These are phyloP conservation scores for Episyrphus balteatus DNA, from an alignment of 1,140 invertebrate species.

Conservation along the genomic window DNA sequence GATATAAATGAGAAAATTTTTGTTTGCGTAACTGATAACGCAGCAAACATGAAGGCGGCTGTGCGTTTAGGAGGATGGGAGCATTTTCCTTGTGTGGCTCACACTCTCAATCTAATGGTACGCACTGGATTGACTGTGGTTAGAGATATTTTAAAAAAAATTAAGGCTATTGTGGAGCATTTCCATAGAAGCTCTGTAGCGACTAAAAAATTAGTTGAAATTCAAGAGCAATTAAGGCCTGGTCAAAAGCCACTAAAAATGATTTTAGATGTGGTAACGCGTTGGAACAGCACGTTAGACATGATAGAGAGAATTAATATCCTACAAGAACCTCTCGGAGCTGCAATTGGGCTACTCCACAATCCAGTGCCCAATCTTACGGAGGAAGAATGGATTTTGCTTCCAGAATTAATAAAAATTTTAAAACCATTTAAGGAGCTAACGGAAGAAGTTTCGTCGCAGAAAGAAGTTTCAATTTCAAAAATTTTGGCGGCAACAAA, in stretches of 20 bases:
- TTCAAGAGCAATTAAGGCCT: not conserved
- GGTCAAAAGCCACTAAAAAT: not conserved
- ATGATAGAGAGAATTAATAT: not conserved
- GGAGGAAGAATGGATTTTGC: constrained; percentile 7
- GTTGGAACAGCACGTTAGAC: not conserved
- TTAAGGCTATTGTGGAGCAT: too few species aligned
- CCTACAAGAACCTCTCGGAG: not conserved
- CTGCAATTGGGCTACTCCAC: not conserved
- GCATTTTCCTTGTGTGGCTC: constrained; percentile 9
- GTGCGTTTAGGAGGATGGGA: not conserved
- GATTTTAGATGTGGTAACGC: not conserved
- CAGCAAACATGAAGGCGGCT: constrained; percentile 14
- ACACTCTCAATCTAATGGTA: constrained; percentile 11
- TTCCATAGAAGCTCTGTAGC: not conserved
- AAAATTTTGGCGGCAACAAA: constrained; percentile 11
- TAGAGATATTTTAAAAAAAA: too few species aligned
- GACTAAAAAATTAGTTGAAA: not conserved
- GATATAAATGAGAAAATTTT: constrained; percentile 18
- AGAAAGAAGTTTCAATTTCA: constrained; percentile 12
- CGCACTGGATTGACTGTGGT: not conserved
- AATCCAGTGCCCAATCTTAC: not conserved
- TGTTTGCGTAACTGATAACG: constrained; percentile 14
- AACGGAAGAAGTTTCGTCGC: constrained; percentile 11
- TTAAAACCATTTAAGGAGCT: constrained; percentile 2
- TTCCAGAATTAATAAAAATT: constrained; percentile 13